Evolutionary conservation across 2,797 vertebrate genomes (phyloP).

Genomic region (Falco peregrinus): DNA sequence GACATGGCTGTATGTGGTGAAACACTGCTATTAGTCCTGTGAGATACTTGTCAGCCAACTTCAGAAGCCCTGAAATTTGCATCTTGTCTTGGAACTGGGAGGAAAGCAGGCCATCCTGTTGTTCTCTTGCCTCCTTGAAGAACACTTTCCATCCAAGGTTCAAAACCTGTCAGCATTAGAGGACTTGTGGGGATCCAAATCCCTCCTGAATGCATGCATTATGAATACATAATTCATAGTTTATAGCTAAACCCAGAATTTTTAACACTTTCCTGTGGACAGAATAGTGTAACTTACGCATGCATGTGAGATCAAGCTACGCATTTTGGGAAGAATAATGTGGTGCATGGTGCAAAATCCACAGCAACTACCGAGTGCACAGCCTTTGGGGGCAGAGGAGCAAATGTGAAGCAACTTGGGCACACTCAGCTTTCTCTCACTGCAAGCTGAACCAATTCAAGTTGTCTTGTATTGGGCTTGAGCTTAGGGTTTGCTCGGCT

Average conservation of each 20-base stretch:
- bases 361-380: not conserved
- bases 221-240: not conserved
- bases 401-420: not conserved
- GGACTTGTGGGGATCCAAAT: not conserved
- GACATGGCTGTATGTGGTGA: not conserved
- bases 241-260: not conserved
- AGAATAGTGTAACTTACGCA: not conserved
- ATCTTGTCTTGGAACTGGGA: not conserved
- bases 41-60: not conserved
- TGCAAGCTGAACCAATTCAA: not conserved
- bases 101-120: no score
- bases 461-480: not conserved
- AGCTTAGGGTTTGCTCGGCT: not conserved
- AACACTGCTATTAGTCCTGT: not conserved
- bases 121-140: not conserved
- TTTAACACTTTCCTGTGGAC: not conserved
- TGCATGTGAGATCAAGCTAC: no score
- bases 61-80: not conserved
- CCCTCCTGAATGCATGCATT: not conserved
- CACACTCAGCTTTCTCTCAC: not conserved
- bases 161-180: not conserved
- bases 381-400: not conserved
- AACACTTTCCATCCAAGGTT: not conserved
- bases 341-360: not conserved
- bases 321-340: no score